phyloP scores from a whole-genome alignment of 2,113 vertebrate genomes.

The Corynorhinus townsendii region DNA sequence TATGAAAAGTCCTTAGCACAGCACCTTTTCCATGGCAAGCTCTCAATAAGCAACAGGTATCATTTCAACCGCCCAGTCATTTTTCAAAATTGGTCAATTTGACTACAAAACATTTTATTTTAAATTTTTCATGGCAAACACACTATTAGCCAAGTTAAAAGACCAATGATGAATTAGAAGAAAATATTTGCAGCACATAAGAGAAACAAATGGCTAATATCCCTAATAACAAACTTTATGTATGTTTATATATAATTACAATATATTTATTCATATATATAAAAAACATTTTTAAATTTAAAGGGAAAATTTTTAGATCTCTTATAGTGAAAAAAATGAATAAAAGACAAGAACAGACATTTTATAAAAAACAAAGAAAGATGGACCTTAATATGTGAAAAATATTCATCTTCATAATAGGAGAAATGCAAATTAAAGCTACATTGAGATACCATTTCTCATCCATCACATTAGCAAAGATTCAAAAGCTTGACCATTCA shows the following conservation, averaged over 20 bases:
- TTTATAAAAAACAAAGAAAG: background rate
- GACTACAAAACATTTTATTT: background rate
- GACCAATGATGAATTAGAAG: background rate
- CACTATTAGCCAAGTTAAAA: background rate
- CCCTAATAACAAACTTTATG: background rate
- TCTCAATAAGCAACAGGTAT: background rate
- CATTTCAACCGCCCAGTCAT: background rate
- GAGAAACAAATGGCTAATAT: background rate
- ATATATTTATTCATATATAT: background rate
- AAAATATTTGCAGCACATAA: background rate
- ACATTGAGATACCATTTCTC: background rate
- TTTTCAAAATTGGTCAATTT: background rate
- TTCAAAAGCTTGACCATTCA: background rate
- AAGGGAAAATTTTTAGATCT: background rate
- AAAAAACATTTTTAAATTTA: background rate
- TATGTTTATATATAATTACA: background rate
- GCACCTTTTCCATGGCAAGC: background rate
- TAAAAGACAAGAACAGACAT: background rate
- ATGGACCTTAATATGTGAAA: background rate
- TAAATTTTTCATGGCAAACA: constrained; percentile 4
- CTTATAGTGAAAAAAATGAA: background rate
- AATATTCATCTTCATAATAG: background rate
- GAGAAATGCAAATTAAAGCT: background rate
- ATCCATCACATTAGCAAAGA: background rate
- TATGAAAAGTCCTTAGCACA: background rate